Evolutionary conservation across 2,888 invertebrate species (phyloP).

Genomic region (Acanthosepion lycidas): DNA sequence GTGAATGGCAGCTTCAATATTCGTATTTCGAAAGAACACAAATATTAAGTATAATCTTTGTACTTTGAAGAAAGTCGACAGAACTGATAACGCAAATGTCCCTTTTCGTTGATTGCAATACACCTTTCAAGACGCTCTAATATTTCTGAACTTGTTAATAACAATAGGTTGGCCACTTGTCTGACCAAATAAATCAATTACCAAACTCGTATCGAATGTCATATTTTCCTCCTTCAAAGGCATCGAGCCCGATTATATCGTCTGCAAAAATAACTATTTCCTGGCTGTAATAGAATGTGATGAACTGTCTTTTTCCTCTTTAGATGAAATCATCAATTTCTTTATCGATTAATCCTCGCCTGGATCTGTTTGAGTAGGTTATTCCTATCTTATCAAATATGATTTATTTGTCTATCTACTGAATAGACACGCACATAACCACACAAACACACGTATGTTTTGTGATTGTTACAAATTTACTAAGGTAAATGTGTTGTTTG

Average conservation of each 20-base stretch:
- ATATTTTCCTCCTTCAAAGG: slow-evolving; percentile 33
- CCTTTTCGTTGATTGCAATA: neutral
- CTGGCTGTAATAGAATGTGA: neutral
- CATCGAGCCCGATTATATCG: slow-evolving; percentile 13
- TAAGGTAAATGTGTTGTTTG: too few species aligned
- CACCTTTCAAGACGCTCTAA: neutral
- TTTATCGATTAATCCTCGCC: slow-evolving; percentile 6
- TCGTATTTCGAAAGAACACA: neutral
- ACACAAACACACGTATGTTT: too few species aligned
- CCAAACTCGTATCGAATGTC: slow-evolving; percentile 20
- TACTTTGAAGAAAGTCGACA: neutral
- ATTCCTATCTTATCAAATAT: neutral
- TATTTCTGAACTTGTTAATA: slow-evolving; percentile 9
- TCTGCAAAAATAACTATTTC: slow-evolving; percentile 22
- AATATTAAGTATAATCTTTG: neutral
- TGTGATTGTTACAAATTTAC: too few species aligned
- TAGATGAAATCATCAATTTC: slow-evolving; percentile 5
- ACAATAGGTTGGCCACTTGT: slow-evolving; percentile 33
- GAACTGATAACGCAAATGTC: neutral
- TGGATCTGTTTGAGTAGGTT: neutral
- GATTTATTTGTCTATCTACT: neutral
- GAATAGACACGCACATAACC: too few species aligned
- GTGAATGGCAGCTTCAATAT: too few species aligned
- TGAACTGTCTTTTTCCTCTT: slow-evolving; percentile 33
- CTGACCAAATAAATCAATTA: slow-evolving; percentile 3